These are phyloP conservation scores for Menidia menidia DNA, from an alignment of 2,797 vertebrate species.

Conservation along the genomic window DNA sequence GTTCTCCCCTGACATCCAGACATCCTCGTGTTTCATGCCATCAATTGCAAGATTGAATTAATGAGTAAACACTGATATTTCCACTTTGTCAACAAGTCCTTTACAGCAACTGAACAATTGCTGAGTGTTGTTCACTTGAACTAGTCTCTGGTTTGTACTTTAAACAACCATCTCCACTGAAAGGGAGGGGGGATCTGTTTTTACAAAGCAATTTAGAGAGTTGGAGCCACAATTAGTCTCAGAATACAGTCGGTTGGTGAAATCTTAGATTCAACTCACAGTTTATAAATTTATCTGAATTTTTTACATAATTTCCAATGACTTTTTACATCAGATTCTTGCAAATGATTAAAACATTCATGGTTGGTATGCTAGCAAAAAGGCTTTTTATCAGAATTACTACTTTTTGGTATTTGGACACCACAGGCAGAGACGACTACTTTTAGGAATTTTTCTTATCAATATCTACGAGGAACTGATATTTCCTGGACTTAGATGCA, in stretches of 20 bases:
- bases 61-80: background rate
- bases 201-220: background rate
- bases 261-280: no score
- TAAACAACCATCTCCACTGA: background rate
- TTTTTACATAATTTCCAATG: background rate
- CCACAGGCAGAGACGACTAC: background rate
- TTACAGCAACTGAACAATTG: background rate
- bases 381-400: background rate
- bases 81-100: background rate
- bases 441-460: background rate
- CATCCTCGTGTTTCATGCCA: background rate
- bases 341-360: no score
- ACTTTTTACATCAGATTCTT: background rate
- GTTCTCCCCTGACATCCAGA: background rate
- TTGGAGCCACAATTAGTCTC: background rate
- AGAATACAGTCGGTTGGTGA: no score
- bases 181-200: background rate
- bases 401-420: background rate
- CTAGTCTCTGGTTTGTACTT: background rate
- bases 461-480: conserved; percentile 38
- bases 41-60: background rate
- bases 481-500: conserved; percentile 33
- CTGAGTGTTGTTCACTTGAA: background rate
- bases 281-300: background rate
- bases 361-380: background rate